A percentile compares a stretch with the other conserved stretches of the same genome.
These are phyloP conservation scores for Atopsyche davidsoni DNA, from an alignment of 1,140 invertebrate genomes.

Conservation along the genomic window DNA sequence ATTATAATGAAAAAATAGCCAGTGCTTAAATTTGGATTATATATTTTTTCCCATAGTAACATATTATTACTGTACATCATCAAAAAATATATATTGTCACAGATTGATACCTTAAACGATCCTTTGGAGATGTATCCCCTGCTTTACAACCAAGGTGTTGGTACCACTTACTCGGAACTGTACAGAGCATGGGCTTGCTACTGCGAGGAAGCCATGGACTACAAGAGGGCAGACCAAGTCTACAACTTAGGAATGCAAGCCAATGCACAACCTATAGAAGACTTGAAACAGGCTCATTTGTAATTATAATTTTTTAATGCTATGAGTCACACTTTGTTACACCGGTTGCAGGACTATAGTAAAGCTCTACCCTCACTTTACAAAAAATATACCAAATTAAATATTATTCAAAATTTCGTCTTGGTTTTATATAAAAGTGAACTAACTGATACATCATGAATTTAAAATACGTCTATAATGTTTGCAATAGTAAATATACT, in stretches of 20 bases:
- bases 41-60: not conserved
- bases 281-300: conserved; percentile 65
- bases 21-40: not conserved
- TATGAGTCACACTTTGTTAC: not conserved
- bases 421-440: no score
- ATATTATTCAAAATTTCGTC: no score
- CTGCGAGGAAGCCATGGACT: conserved; percentile 67
- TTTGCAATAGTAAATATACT: no score
- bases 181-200: conserved; percentile 79
- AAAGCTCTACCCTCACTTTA: no score
- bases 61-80: no score
- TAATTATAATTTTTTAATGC: conserved; percentile 35
- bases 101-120: conserved; percentile 70
- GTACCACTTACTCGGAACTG: conserved; percentile 68
- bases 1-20: conserved; percentile 3
- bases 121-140: conserved; percentile 70
- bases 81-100: no score
- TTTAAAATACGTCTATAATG: no score
- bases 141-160: conserved; percentile 67
- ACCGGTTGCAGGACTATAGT: no score
- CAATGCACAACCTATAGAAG: conserved; percentile 65
- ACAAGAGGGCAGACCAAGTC: conserved; percentile 66
- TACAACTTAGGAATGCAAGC: conserved; percentile 64
- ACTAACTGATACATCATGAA: no score
- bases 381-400: no score